A percentile compares a stretch with the other conserved stretches of the same genome.
Conservation (phyloP, 35 echinoderm and acorn worm species). For the Holothuria glaberrima region DNA sequence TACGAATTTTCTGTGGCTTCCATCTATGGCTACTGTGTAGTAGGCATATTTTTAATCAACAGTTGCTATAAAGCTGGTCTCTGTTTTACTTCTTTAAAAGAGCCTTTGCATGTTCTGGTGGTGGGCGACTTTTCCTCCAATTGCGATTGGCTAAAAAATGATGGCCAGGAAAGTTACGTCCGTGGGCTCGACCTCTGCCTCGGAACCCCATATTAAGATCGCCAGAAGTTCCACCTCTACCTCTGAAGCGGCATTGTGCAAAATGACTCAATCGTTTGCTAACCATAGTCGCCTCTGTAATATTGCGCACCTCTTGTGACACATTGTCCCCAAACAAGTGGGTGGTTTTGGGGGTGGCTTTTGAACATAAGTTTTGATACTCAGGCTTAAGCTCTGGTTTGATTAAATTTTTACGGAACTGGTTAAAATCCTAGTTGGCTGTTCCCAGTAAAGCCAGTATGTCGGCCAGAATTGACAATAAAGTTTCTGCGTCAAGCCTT, state of each 20-base stretch:
- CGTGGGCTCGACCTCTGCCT: neutral
- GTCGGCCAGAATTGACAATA: neutral
- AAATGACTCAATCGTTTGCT: neutral
- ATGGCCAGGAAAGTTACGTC: neutral
- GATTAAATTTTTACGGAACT: conserved; percentile 19
- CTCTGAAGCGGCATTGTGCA: neutral
- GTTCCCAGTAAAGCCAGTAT: conserved; percentile 1
- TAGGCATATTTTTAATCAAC: neutral
- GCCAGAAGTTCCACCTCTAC: neutral
- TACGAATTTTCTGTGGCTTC: no score
- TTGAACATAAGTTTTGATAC: conserved; percentile 46
- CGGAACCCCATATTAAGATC: neutral
- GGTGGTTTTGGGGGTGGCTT: conserved; percentile 8
- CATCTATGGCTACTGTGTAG: neutral
- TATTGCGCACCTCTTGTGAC: conserved; percentile 39
- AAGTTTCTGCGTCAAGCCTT: neutral
- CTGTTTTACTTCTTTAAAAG: neutral
- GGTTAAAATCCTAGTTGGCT: conserved; percentile 39
- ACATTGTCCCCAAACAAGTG: conserved; percentile 66
- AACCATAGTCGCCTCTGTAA: conserved; percentile 40
- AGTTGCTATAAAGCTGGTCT: neutral
- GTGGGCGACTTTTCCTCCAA: neutral
- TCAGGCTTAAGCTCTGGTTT: conserved; percentile 31
- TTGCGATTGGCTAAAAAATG: neutral
- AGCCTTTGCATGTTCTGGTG: neutral